phyloP scores from a whole-genome alignment of 2,888 invertebrate species.

The Cosmorhoe ocellata region DNA sequence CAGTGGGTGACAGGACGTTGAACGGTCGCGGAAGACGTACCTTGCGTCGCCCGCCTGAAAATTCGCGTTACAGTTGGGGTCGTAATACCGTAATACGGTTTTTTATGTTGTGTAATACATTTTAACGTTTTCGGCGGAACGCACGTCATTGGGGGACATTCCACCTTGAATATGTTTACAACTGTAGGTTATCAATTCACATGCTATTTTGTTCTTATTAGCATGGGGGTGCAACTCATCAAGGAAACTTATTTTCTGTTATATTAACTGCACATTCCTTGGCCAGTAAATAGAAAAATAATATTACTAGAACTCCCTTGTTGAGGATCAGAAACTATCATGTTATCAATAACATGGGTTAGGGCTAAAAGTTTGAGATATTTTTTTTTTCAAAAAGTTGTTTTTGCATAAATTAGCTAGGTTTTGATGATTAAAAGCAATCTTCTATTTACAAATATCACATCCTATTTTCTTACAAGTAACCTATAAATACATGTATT shows the following conservation, averaged over 20 bases:
- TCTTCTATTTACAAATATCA: too few relatives aligned
- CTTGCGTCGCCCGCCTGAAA: slow-evolving; percentile 48
- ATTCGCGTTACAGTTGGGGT: slow-evolving; percentile 39
- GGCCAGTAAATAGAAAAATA: too few relatives aligned
- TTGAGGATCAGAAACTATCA: too few relatives aligned
- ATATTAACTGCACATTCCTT: too few relatives aligned
- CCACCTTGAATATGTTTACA: slow-evolving; percentile 29
- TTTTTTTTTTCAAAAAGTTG: too few relatives aligned
- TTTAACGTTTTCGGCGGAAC: slow-evolving; percentile 15
- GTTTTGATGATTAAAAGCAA: too few relatives aligned
- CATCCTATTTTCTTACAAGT: too few relatives aligned
- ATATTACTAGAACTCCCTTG: too few relatives aligned
- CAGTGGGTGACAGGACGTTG: slow-evolving; percentile 63
- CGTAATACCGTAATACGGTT: slow-evolving; percentile 38
- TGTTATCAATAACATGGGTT: too few relatives aligned
- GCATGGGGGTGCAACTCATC: slow-evolving; percentile 28
- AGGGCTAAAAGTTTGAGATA: too few relatives aligned
- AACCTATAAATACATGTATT: too few relatives aligned
- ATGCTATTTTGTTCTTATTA: slow-evolving; percentile 36
- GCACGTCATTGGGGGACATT: slow-evolving; percentile 25
- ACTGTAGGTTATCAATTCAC: slow-evolving; percentile 34
- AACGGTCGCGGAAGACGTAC: slow-evolving; percentile 53
- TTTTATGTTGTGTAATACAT: slow-evolving; percentile 68
- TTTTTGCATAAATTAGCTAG: too few relatives aligned
- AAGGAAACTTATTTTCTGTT: not conserved